Evolutionary conservation across 2,113 vertebrate genomes (phyloP).

Genomic region (Podiceps cristatus): DNA sequence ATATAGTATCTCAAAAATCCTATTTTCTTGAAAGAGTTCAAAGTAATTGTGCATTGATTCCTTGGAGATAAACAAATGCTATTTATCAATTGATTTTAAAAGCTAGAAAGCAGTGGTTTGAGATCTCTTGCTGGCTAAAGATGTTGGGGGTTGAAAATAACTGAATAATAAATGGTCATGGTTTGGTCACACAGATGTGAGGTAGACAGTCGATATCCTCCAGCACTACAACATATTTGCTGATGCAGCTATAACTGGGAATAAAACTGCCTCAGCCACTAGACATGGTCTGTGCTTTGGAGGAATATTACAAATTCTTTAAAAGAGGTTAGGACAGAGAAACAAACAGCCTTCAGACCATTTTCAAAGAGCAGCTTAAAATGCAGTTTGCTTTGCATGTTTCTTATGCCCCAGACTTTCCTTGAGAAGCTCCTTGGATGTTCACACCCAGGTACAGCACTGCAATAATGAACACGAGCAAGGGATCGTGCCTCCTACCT

Average conservation of each 20-base stretch:
- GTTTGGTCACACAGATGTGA: conserved; percentile 10
- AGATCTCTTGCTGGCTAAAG: conserved; percentile 58
- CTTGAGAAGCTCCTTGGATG: not conserved
- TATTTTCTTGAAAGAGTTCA: conserved; percentile 37
- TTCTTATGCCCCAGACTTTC: not conserved
- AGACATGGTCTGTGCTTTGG: not conserved
- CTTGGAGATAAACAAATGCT: conserved; percentile 17
- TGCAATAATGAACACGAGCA: not conserved
- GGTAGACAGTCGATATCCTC: not conserved
- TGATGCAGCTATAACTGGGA: conserved; percentile 10
- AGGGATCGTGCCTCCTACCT: rapidly evolving
- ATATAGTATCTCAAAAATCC: not conserved
- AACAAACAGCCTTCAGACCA: not conserved
- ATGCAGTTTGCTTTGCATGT: not conserved
- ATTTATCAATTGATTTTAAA: conserved; percentile 61
- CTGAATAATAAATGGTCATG: conserved; percentile 26
- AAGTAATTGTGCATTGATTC: conserved; percentile 54
- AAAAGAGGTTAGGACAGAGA: not conserved
- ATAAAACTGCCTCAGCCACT: not conserved
- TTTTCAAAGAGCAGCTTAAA: conserved; percentile 13
- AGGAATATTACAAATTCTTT: not conserved
- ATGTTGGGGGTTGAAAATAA: conserved; percentile 24
- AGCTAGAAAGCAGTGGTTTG: conserved; percentile 33
- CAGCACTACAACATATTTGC: not conserved
- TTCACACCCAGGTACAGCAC: not conserved